Conservation (phyloP, 2,113 vertebrate species). For the Peucedramus taeniatus region DNA sequence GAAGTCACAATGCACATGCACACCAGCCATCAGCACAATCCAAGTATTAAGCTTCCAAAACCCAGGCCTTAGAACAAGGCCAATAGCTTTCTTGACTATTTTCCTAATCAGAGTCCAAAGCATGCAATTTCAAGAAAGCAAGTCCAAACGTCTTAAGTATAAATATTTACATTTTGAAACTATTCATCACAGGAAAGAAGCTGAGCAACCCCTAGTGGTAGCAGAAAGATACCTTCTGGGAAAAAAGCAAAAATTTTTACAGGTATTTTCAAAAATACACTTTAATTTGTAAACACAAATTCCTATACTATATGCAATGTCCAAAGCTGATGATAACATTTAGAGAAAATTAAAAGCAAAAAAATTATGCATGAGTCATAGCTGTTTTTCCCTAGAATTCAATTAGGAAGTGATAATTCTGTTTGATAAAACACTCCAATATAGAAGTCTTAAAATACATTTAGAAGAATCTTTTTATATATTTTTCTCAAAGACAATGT, state of each 20-base stretch:
- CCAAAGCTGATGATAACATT: background rate
- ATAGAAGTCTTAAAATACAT: background rate
- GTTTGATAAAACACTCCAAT: background rate
- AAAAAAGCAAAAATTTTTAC: background rate
- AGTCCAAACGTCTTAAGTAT: background rate
- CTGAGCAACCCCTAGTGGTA: constrained; percentile 57
- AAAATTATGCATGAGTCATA: background rate
- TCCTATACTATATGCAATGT: background rate
- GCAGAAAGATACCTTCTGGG: background rate
- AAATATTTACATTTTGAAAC: background rate
- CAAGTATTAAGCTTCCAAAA: background rate
- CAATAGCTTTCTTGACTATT: background rate
- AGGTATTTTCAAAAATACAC: background rate
- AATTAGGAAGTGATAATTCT: background rate
- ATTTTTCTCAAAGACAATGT: background rate
- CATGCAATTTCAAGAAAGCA: background rate
- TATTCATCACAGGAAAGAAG: constrained; percentile 15
- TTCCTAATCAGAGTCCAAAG: background rate
- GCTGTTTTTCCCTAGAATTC: background rate
- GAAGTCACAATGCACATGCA: background rate
- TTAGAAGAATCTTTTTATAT: background rate
- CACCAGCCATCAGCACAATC: background rate
- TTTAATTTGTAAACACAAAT: background rate
- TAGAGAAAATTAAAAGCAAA: background rate
- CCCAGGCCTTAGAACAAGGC: background rate